Conservation (phyloP, 37 sponge, comb jelly and placozoan genomes). For the Theonella swinhoei region DNA sequence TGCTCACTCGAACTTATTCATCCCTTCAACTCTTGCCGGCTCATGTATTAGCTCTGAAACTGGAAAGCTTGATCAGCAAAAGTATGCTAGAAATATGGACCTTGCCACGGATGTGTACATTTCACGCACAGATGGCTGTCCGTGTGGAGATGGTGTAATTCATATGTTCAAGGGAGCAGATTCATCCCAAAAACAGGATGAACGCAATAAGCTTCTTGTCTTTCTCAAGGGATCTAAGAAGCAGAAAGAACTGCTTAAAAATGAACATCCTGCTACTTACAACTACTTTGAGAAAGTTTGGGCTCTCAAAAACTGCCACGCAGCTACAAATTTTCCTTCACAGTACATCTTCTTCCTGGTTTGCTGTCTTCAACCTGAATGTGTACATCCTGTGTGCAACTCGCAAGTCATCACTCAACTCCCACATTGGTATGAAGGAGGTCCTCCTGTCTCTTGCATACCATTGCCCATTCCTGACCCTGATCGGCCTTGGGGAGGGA, state of each 20-base stretch:
- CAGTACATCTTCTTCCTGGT: too few species aligned
- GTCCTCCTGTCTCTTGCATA: too few species aligned
- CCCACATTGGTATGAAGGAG: too few species aligned
- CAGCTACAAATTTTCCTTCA: too few species aligned
- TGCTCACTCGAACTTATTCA: conserved; percentile 24
- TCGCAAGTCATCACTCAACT: too few species aligned
- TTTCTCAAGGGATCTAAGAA: conserved; percentile 24
- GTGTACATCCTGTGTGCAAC: too few species aligned
- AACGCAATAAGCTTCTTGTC: background rate
- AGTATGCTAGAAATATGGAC: conserved; percentile 14
- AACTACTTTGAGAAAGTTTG: conserved; percentile 25
- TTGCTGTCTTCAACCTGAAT: too few species aligned
- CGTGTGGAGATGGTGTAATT: conserved; percentile 38
- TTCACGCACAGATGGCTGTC: background rate
- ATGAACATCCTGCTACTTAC: conserved; percentile 19
- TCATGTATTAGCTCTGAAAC: conserved; percentile 19
- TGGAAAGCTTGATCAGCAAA: conserved; percentile 22
- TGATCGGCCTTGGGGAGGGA: too few species aligned
- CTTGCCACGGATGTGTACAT: conserved; percentile 40
- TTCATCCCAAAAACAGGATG: background rate
- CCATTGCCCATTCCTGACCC: too few species aligned
- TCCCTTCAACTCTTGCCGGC: conserved; percentile 43
- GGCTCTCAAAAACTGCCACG: too few species aligned
- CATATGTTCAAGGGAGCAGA: conserved; percentile 7
- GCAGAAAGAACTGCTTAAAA: background rate